These are phyloP conservation scores for Pseudorhiza aurosa DNA, from an alignment of 30 jellyfish, hydroid and myxozoan species.

Conservation along the genomic window DNA sequence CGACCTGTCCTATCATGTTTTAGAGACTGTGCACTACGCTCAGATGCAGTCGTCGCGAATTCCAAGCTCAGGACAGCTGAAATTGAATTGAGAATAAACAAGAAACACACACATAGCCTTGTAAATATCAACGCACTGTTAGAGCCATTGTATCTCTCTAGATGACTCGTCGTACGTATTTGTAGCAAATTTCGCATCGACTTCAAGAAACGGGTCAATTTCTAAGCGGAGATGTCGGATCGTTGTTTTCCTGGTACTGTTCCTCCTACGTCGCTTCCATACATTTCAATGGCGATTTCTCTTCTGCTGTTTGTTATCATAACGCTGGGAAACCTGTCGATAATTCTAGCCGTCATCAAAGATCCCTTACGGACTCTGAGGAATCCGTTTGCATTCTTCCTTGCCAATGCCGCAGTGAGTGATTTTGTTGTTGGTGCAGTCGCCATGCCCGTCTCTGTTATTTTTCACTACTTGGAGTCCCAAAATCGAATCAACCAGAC, in stretches of 20 bases:
- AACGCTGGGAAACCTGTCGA: slow-evolving; percentile 56
- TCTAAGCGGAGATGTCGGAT: slow-evolving; percentile 19
- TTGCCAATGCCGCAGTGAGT: slow-evolving; percentile 82
- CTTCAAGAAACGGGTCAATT: too few relatives aligned
- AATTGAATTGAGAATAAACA: too few relatives aligned
- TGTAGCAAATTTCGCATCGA: too few relatives aligned
- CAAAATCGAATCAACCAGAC: slow-evolving; percentile 5
- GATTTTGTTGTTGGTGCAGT: slow-evolving; percentile 77
- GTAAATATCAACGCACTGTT: too few relatives aligned
- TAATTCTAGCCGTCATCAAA: slow-evolving; percentile 58
- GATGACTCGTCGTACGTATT: too few relatives aligned
- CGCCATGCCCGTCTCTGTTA: slow-evolving; percentile 81
- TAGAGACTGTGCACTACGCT: too few relatives aligned
- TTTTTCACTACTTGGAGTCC: slow-evolving; percentile 74
- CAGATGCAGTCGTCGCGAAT: too few relatives aligned
- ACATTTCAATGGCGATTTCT: slow-evolving; percentile 62
- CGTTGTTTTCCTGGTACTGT: slow-evolving; percentile 56
- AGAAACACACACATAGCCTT: too few relatives aligned
- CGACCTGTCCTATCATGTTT: too few relatives aligned
- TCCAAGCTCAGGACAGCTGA: too few relatives aligned
- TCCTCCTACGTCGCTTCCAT: slow-evolving; percentile 82
- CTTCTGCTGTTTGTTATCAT: slow-evolving; percentile 48
- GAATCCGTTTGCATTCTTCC: slow-evolving; percentile 81
- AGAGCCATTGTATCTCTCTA: too few relatives aligned
- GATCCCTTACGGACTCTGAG: slow-evolving; percentile 87